These are phyloP conservation scores for Malurus elegans DNA, from an alignment of 2,113 vertebrate genomes.

Conservation along the genomic window DNA sequence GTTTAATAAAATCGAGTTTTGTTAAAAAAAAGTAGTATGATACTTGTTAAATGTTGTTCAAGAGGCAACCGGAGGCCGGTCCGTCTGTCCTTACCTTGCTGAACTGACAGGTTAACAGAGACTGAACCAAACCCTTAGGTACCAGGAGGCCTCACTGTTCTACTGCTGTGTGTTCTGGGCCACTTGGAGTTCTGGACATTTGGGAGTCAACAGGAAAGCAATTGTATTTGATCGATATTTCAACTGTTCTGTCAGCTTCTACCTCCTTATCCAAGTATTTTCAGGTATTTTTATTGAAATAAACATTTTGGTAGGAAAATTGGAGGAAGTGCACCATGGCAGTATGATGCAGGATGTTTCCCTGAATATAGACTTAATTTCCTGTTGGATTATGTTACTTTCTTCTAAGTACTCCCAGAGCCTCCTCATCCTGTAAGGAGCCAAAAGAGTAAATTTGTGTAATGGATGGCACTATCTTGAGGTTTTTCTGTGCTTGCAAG, in stretches of 20 bases:
- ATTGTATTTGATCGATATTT: neutral
- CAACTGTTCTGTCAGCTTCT: neutral
- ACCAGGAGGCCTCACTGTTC: neutral
- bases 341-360: neutral
- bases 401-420: neutral
- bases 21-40: neutral
- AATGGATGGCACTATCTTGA: neutral
- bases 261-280: neutral
- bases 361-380: neutral
- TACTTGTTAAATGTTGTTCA: neutral
- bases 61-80: neutral
- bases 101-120: neutral
- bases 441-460: neutral
- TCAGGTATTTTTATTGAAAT: neutral
- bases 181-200: neutral
- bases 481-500: neutral
- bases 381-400: neutral
- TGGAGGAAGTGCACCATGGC: neutral
- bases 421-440: neutral
- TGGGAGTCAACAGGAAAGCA: neutral
- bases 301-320: neutral
- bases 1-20: conserved; percentile 22
- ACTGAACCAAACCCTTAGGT: fast-evolving
- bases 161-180: neutral
- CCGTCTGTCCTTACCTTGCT: neutral